Base-by-base conservation (phyloP, 2,797 vertebrate species). In the Gymnothorax reevesii region DNA sequence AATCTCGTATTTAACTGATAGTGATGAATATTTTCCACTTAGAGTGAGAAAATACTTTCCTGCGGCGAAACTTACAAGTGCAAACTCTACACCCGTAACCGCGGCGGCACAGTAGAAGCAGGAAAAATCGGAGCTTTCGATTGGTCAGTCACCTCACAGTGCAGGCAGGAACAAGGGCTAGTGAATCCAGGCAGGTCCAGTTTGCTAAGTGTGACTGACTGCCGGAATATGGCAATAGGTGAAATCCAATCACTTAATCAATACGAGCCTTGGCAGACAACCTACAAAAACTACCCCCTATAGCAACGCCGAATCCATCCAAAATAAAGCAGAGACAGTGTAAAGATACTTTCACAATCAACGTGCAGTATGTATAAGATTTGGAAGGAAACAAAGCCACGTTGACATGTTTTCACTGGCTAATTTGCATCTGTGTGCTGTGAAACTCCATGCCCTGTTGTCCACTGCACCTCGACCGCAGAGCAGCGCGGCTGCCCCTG, bases 221-320 rank as follows among this genome's bases (percentile, higher is more conserved):
- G 91, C 87, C 84, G 57, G 90, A 86, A 89, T 91, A 91, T 88
- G 57, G 83, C 9, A 90, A 33, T 88, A 88, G 86, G 91, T 82
- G 92, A 92, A 94, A 94, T 88, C 59, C 86, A 92, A 93, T 89
- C 92, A 92, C 4, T 57, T 83, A 91, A 91, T 93, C 93, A 94
- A 87, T 57, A 60, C 66, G 83, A 83, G 52, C 22, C 5, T 73
- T 88, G 85, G 83, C 69, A 33, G 54, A 66, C 57, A 62, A 57
- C 57, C 85, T 66, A 55, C 80, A 22, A 7, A 55, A 80, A 80
- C 77, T 10, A 80, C 52, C 49, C 77, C 55, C 33, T 54, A 22
- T 17, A 80, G 77, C 7, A 49, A 80, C 55, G 3, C 77, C 54
- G 8, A 22, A 80, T 80, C 77, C 49, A 22, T 55, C 17, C n/a